phyloP scores from a whole-genome alignment of 2,797 vertebrate genomes.

The Smutsia temminckii region DNA sequence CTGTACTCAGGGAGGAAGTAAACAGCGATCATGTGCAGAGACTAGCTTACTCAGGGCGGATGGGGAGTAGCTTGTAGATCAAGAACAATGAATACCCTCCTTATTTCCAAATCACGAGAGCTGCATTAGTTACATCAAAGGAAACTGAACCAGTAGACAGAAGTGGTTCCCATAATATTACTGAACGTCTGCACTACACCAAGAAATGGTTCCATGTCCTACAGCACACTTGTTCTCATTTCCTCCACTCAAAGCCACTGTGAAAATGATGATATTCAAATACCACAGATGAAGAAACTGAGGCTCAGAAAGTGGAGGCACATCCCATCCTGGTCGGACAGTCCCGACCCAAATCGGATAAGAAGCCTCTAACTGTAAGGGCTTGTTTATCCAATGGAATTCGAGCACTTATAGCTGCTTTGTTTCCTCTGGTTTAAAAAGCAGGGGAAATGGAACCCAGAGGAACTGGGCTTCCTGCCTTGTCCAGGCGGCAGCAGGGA shows the following conservation, averaged over 20 bases:
- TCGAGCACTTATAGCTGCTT: conserved; percentile 40
- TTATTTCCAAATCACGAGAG: neutral
- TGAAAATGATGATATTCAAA: neutral
- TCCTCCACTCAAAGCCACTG: neutral
- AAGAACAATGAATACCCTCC: neutral
- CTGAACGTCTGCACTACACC: neutral
- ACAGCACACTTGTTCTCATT: neutral
- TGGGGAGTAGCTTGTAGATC: neutral
- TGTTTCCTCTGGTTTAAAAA: conserved; percentile 54
- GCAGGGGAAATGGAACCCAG: conserved; percentile 53
- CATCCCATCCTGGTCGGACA: rapidly evolving
- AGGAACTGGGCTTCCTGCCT: conserved; percentile 53
- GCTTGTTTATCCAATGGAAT: conserved; percentile 18
- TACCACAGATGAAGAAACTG: neutral
- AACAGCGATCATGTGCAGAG: neutral
- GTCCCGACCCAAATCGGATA: neutral
- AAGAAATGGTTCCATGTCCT: neutral
- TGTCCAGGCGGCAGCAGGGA: neutral
- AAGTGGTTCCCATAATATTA: neutral
- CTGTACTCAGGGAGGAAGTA: neutral
- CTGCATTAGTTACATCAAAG: neutral
- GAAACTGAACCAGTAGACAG: neutral
- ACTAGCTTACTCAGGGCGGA: neutral
- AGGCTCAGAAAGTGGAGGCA: neutral
- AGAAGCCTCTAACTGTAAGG: neutral